A percentile compares a stretch with the other conserved stretches of the same genome.
Evolutionary conservation across 2,797 vertebrate species (phyloP).

Genomic region (Numenius phaeopus): DNA sequence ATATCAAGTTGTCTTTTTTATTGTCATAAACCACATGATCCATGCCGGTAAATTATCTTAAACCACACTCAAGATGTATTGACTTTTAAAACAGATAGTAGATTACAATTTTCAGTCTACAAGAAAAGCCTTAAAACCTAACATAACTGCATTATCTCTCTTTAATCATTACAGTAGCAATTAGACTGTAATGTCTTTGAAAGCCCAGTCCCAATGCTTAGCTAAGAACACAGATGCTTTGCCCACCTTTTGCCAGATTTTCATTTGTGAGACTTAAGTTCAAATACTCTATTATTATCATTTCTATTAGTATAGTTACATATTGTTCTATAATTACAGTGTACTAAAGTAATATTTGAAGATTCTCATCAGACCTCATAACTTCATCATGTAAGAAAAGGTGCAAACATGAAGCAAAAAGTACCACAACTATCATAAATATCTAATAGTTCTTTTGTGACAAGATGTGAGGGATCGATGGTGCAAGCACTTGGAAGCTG

Average conservation of each 20-base stretch:
- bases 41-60: neutral
- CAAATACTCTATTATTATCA: neutral
- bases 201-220: neutral
- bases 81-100: neutral
- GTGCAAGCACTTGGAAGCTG: neutral
- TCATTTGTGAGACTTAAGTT: neutral
- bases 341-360: neutral
- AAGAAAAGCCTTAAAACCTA: neutral
- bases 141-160: neutral
- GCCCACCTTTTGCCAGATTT: neutral
- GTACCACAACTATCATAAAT: neutral
- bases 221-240: neutral
- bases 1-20: neutral
- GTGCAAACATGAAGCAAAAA: neutral
- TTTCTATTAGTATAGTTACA: neutral
- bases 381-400: neutral
- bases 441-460: neutral
- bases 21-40: neutral
- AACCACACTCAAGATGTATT: neutral
- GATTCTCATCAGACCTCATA: neutral
- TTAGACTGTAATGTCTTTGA: neutral
- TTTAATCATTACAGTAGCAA: neutral
- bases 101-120: neutral
- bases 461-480: neutral
- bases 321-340: neutral